Percentiles rank a stretch among this genome's conserved stretches.
Evolutionary conservation across 2,797 vertebrate genomes (phyloP).

Genomic region (Glossophaga mutica): DNA sequence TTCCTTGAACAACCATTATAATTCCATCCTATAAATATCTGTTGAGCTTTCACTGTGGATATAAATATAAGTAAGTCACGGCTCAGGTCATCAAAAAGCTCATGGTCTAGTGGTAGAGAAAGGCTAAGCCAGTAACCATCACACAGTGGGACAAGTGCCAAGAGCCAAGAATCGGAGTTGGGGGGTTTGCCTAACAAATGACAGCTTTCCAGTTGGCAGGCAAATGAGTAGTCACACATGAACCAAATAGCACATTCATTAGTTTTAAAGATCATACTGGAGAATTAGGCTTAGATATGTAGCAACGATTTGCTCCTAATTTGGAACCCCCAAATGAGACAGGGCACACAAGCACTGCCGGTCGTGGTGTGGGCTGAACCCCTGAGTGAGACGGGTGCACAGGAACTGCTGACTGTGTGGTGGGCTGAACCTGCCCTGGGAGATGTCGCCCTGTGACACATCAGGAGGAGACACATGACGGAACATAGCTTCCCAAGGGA

Average conservation of each 20-base stretch:
- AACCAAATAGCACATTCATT: not conserved
- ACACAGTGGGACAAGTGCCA: not conserved
- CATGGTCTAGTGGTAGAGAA: not conserved
- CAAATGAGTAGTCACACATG: not conserved
- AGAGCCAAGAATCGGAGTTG: not conserved
- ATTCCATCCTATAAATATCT: not conserved
- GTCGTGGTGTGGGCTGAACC: no score
- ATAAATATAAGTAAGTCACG: not conserved
- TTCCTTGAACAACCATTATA: not conserved
- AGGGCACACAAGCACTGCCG: fast-evolving
- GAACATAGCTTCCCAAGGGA: not conserved
- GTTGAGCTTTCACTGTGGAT: not conserved
- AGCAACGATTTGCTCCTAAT: not conserved
- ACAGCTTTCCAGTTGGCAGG: not conserved
- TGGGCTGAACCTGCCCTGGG: not conserved
- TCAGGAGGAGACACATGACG: fast-evolving
- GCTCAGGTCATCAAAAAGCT: not conserved
- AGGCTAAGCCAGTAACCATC: not conserved
- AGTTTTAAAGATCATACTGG: not conserved
- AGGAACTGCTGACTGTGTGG: not conserved
- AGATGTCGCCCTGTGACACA: not conserved
- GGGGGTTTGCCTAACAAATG: not conserved
- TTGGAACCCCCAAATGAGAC: not conserved
- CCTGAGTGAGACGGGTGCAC: no score
- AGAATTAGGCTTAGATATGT: not conserved